These are phyloP conservation scores for Drosophila phalerata DNA, from an alignment of 2,888 invertebrate species.

Conservation along the genomic window DNA sequence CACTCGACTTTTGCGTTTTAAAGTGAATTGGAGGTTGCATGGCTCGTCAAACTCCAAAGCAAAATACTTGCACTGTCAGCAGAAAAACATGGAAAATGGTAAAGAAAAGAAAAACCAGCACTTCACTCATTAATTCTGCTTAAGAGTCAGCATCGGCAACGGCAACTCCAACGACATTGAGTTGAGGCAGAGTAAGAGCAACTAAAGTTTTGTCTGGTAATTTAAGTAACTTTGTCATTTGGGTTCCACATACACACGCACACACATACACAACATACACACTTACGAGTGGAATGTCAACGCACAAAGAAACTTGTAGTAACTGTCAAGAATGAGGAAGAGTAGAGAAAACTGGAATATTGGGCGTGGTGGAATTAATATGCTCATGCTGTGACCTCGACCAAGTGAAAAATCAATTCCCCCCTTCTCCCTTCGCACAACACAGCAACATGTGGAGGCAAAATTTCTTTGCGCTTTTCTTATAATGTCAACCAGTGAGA, in stretches of 20 bases:
- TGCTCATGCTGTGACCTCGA: slow-evolving; percentile 68
- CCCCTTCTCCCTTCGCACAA: slow-evolving; percentile 6
- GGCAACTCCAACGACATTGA: slow-evolving; percentile 23
- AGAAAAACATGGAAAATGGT: slow-evolving; percentile 25
- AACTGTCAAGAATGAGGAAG: not conserved
- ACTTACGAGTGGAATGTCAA: slow-evolving; percentile 52
- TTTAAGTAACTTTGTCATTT: slow-evolving; percentile 79
- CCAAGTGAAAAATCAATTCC: slow-evolving; percentile 79
- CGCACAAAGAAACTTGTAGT: slow-evolving; percentile 49
- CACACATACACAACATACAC: slow-evolving; percentile 21
- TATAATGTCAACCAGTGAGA: slow-evolving; percentile 40
- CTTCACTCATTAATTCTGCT: slow-evolving; percentile 65
- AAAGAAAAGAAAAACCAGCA: slow-evolving; percentile 43
- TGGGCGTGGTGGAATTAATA: slow-evolving; percentile 68
- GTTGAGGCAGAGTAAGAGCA: slow-evolving; percentile 50
- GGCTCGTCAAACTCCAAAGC: slow-evolving; percentile 28
- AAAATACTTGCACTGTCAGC: slow-evolving; percentile 51
- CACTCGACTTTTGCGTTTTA: slow-evolving; percentile 45
- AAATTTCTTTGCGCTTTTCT: slow-evolving; percentile 25
- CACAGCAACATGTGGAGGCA: not conserved
- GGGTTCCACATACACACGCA: slow-evolving; percentile 40
- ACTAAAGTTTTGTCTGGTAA: slow-evolving; percentile 72
- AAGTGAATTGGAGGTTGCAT: slow-evolving; percentile 58
- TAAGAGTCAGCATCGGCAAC: slow-evolving; percentile 38
- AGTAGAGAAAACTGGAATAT: not conserved